Percentiles rank a stretch among this genome's conserved stretches.
Conservation (phyloP, 2,797 vertebrate species). For the Chaunax sp. region DNA sequence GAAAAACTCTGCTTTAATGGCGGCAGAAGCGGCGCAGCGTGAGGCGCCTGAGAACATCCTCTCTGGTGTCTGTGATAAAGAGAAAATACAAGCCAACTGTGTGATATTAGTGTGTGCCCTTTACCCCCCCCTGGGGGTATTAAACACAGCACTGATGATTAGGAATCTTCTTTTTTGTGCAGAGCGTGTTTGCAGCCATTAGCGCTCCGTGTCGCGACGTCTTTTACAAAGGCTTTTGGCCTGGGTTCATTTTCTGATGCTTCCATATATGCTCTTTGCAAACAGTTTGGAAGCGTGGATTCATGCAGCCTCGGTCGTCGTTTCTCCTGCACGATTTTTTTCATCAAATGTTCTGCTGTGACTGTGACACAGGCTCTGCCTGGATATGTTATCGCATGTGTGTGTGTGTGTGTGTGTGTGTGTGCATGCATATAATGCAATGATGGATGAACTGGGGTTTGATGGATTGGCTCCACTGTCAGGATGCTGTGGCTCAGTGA, state of each 20-base stretch:
- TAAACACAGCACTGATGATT: slow-evolving; percentile 33
- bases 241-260: slow-evolving; percentile 28
- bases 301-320: neutral
- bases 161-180: slow-evolving; percentile 38
- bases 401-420: no score
- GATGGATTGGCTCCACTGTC: slow-evolving; percentile 5
- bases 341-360: neutral
- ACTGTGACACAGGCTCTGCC: slow-evolving; percentile 1
- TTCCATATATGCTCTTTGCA: no score
- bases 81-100: slow-evolving; percentile 11
- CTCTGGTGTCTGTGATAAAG: slow-evolving; percentile 11
- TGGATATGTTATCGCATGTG: neutral
- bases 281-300: slow-evolving; percentile 16
- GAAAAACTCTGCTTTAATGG: slow-evolving; percentile 30
- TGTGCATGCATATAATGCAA: neutral
- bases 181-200: slow-evolving; percentile 48
- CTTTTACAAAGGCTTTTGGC: slow-evolving; percentile 41
- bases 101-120: slow-evolving; percentile 10
- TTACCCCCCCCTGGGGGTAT: slow-evolving; percentile 23
- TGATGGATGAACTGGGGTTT: slow-evolving; percentile 7
- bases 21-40: slow-evolving; percentile 13
- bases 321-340: neutral
- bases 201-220: slow-evolving; percentile 21
- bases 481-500: slow-evolving; percentile 5
- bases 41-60: slow-evolving; percentile 20